Evolutionary conservation across 2,797 vertebrate genomes (phyloP), one percentile per base, ranked within the genome.

Genomic region (Limosa lapponica): DNA sequence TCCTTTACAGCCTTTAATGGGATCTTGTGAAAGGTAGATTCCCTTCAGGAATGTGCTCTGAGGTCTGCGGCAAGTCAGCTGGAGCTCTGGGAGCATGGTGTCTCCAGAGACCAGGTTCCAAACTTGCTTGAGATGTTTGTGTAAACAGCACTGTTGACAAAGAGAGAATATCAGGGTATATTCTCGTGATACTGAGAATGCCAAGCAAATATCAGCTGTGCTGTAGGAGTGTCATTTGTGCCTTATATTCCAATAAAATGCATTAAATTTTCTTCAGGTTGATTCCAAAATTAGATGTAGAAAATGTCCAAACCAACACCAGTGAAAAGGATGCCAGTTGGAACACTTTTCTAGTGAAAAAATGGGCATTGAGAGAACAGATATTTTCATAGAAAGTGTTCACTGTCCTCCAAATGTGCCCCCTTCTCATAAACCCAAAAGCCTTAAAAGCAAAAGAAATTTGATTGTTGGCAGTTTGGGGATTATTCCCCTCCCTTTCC

Each of bases 401-500:
- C 3, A 2, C 24, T 85, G 87, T 72, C 67, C 49, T 90, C 78
- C 72, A 65, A 74, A 87, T 80, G n/a, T 71, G 59, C 25, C 48
- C 66, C 48, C 30, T 12, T 75, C 49, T 66, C 55, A 48, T 44
- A 93, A 96, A 66, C 17, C 32, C 52, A 30, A 80, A 94, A 91
- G 52, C 19, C 43, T 80, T 91, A 71, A 67, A 92, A 95, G 62
- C 74, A 69, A 78, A 82, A 59, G 74, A 94, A 34, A 81, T 72
- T 86, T 93, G 65, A 89, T 55, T 87, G 52, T 65, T 89, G 90
- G 82, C 73, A 64, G 51, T 95, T 95, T 89, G 78, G 83, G 81
- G 82, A 94, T 82, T 90, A 72, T 89, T 94, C 19, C 70, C 69
- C 89, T 94, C 89, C 89, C 84, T 93, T 83, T 82, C 85, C 94